These are phyloP conservation scores for Lithophane semibrunnea DNA, from an alignment of 2,888 invertebrate genomes.

Conservation along the genomic window DNA sequence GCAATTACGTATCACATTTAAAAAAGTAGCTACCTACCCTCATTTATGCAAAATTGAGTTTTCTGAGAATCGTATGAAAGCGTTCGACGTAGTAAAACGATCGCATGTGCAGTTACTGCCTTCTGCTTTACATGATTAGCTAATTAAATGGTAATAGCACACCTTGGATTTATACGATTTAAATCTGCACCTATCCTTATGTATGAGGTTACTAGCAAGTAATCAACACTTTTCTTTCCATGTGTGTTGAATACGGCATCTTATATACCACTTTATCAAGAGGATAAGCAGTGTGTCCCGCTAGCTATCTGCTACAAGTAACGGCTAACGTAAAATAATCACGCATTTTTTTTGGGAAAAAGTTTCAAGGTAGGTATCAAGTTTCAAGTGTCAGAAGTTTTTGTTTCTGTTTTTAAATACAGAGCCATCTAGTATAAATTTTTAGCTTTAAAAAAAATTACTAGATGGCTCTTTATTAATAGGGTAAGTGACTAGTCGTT, in stretches of 20 bases:
- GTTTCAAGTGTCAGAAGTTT: too few species aligned
- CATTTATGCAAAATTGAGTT: background rate
- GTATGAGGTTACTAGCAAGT: background rate
- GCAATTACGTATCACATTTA: background rate
- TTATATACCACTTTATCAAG: background rate
- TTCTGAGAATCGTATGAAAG: conserved; percentile 10
- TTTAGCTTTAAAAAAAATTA: too few species aligned
- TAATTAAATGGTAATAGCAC: conserved; percentile 52
- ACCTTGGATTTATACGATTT: conserved; percentile 29
- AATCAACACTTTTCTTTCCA: background rate
- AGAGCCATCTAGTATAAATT: too few species aligned
- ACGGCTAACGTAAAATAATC: too few species aligned
- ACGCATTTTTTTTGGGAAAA: too few species aligned
- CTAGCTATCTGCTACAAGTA: too few species aligned
- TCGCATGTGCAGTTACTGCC: conserved; percentile 49
- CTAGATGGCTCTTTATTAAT: too few species aligned
- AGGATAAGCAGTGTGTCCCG: background rate
- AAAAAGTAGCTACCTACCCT: background rate
- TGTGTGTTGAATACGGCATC: background rate
- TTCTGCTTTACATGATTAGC: conserved; percentile 46
- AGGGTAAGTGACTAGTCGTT: too few species aligned
- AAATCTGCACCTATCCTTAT: background rate
- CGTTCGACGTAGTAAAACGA: conserved; percentile 18
- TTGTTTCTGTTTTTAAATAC: too few species aligned
- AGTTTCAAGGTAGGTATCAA: too few species aligned